These are phyloP conservation scores for Epinotia demarniana DNA, from an alignment of 2,888 invertebrate species.

Conservation along the genomic window DNA sequence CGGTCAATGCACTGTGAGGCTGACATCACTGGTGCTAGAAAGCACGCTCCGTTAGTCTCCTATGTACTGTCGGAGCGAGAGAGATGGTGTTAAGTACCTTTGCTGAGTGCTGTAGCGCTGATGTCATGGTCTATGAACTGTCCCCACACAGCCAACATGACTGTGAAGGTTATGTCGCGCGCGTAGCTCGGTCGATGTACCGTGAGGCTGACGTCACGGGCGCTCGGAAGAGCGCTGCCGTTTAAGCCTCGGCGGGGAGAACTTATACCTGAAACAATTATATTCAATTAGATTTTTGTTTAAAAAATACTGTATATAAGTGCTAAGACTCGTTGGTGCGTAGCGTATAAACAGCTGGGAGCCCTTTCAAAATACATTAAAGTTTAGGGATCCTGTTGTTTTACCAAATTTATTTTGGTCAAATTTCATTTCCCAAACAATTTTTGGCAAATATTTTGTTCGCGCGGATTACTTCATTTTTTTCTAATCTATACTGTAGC, in stretches of 20 bases:
- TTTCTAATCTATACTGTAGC: too few relatives aligned
- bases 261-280: conserved; percentile 81
- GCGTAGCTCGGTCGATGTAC: conserved; percentile 90
- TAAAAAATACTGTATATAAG: too few relatives aligned
- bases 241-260: conserved; percentile 85
- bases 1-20: conserved; percentile 89
- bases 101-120: conserved; percentile 91
- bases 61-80: too few relatives aligned
- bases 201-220: conserved; percentile 89
- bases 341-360: too few relatives aligned
- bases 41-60: conserved; percentile 72
- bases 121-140: conserved; percentile 96
- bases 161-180: conserved; percentile 90
- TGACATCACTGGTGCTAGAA: conserved; percentile 91
- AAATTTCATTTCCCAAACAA: too few relatives aligned
- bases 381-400: too few relatives aligned
- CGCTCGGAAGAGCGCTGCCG: conserved; percentile 87
- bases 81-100: conserved; percentile 68
- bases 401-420: too few relatives aligned
- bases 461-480: too few relatives aligned
- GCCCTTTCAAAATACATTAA: too few relatives aligned
- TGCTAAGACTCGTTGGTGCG: too few relatives aligned
- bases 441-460: too few relatives aligned
- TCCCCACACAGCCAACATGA: conserved; percentile 94
- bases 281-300: too few relatives aligned